phyloP scores from a whole-genome alignment of 2,888 invertebrate species.

The Elaeidobius kamerunicus region DNA sequence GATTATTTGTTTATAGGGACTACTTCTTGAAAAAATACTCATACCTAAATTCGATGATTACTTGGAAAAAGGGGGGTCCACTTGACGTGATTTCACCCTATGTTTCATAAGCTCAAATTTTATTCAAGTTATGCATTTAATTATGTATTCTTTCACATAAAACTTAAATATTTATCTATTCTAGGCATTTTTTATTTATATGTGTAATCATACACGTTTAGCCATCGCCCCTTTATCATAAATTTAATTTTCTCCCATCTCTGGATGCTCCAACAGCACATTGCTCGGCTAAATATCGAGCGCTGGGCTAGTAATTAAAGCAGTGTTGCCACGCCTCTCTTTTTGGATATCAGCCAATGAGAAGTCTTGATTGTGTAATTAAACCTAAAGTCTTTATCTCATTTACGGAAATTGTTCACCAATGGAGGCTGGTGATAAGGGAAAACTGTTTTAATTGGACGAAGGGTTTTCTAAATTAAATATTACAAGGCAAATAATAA shows the following conservation, averaged over 20 bases:
- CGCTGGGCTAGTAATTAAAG: slow-evolving; percentile 46
- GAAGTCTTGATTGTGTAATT: slow-evolving; percentile 49
- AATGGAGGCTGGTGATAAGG: slow-evolving; percentile 12
- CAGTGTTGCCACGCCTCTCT: slow-evolving; percentile 41
- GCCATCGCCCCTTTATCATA: not conserved
- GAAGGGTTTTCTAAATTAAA: not conserved
- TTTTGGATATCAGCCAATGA: slow-evolving; percentile 40
- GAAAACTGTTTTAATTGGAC: slow-evolving; percentile 10
- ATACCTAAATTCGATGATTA: too few relatives aligned
- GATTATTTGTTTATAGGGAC: too few relatives aligned
- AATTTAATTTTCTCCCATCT: not conserved
- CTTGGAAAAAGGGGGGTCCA: too few relatives aligned
- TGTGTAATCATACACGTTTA: too few relatives aligned
- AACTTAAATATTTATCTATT: too few relatives aligned
- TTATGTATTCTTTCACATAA: too few relatives aligned
- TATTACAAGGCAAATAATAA: too few relatives aligned
- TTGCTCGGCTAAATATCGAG: slow-evolving; percentile 13
- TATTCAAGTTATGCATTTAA: too few relatives aligned
- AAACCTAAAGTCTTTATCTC: slow-evolving; percentile 40
- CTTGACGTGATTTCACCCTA: too few relatives aligned
- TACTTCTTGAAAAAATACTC: too few relatives aligned
- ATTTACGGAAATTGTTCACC: slow-evolving; percentile 25
- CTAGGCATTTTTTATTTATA: too few relatives aligned
- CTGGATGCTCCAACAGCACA: not conserved
- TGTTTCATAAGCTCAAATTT: too few relatives aligned